phyloP scores from a whole-genome alignment of 2,113 vertebrate genomes.

The Eudyptes chrysolophus region DNA sequence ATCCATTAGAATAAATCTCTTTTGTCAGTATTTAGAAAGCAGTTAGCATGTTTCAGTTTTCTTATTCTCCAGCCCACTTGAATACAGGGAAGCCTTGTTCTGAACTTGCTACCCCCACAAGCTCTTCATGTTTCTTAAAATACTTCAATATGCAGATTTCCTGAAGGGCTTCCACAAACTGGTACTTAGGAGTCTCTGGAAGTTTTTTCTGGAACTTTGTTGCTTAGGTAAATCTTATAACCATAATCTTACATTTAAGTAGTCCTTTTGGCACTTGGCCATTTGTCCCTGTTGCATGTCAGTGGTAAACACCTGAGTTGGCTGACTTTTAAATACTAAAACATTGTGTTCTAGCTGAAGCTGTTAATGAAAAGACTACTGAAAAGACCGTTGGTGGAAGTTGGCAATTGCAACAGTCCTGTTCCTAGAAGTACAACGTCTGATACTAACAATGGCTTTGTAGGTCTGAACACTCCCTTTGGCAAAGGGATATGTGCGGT shows the following conservation, averaged over 20 bases:
- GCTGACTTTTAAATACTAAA: neutral
- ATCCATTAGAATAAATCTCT: neutral
- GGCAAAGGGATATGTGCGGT: fast-evolving
- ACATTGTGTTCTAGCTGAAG: neutral
- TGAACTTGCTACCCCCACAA: neutral
- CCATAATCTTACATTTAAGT: neutral
- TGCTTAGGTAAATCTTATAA: neutral
- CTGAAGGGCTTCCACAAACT: neutral
- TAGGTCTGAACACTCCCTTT: neutral
- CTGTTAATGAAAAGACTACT: neutral
- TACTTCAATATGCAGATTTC: neutral
- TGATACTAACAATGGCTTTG: neutral
- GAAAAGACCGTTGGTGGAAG: neutral
- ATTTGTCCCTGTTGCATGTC: neutral
- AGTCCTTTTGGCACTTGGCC: neutral
- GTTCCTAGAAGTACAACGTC: conserved; percentile 6
- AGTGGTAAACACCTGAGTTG: neutral
- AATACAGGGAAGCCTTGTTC: neutral
- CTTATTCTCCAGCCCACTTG: neutral
- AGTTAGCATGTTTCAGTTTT: neutral
- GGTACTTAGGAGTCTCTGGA: neutral
- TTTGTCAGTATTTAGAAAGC: neutral
- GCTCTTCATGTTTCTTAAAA: neutral
- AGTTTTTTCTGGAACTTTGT: neutral
- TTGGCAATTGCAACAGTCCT: neutral